Conservation (phyloP, 2,797 vertebrate genomes). For the Catharus ustulatus region DNA sequence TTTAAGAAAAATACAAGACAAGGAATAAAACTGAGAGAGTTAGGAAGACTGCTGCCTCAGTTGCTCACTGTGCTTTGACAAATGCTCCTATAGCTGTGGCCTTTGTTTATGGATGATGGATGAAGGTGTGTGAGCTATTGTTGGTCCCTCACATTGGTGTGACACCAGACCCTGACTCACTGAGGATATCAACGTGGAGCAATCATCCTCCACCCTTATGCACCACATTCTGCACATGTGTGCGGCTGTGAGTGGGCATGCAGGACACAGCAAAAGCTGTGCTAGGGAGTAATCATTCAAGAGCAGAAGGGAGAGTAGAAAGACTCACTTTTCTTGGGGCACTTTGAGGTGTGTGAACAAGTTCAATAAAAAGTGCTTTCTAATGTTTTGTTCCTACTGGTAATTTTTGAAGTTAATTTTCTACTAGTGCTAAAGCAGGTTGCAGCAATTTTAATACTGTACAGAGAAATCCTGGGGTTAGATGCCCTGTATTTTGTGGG, state of each 20-base stretch:
- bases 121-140: background rate
- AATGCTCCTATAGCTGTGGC: background rate
- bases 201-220: background rate
- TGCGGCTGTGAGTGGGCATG: background rate
- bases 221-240: background rate
- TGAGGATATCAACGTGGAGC: too few relatives aligned
- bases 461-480: background rate
- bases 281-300: background rate
- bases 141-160: background rate
- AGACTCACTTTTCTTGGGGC: background rate
- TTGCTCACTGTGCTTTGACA: background rate
- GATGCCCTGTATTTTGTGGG: background rate
- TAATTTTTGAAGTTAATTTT: background rate
- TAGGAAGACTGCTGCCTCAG: background rate
- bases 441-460: background rate
- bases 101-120: background rate
- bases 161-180: background rate
- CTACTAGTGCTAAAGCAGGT: background rate
- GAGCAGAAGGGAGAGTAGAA: background rate
- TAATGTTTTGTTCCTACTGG: background rate
- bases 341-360: background rate
- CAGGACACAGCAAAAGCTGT: background rate
- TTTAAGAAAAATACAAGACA: background rate
- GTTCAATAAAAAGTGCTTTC: background rate
- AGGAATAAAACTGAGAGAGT: background rate